Evolutionary conservation across 2,888 invertebrate genomes (phyloP).

Genomic region (Rutpela maculata): DNA sequence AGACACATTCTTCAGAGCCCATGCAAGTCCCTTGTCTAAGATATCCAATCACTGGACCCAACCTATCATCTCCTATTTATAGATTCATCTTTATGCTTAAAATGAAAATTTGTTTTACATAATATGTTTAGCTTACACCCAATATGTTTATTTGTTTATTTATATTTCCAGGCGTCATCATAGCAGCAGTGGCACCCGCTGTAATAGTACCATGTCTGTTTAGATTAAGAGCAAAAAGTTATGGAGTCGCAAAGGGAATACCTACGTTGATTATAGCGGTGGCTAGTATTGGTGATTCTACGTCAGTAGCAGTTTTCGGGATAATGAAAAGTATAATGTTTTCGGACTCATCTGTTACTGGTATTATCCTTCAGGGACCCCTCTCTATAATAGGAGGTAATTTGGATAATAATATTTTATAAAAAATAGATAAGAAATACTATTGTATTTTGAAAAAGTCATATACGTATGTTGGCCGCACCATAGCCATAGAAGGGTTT

Average conservation of each 20-base stretch:
- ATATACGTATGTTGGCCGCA: no score
- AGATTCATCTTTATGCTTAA: no score
- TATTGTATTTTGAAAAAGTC: no score
- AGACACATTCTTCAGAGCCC: no score
- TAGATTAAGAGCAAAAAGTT: constrained; percentile 88
- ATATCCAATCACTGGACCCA: no score
- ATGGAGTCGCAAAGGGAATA: constrained; percentile 95
- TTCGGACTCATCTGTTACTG: constrained; percentile 82
- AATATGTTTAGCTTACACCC: no score
- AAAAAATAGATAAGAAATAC: not conserved
- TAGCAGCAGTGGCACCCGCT: constrained; percentile 97
- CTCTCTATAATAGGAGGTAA: constrained; percentile 83
- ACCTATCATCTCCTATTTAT: no score
- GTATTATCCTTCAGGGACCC: constrained; percentile 85
- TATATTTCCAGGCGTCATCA: constrained; percentile 79
- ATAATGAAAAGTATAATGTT: constrained; percentile 93
- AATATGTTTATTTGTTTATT: not conserved
- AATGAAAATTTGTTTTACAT: no score
- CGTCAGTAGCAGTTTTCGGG: constrained; percentile 95
- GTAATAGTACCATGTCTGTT: constrained; percentile 97
- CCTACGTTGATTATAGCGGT: constrained; percentile 97
- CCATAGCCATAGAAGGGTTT: no score
- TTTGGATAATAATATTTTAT: not conserved
- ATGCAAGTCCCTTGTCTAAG: no score
- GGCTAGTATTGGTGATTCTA: constrained; percentile 95